phyloP scores from a whole-genome alignment of 2,888 invertebrate species.

The Agonum fuliginosum region DNA sequence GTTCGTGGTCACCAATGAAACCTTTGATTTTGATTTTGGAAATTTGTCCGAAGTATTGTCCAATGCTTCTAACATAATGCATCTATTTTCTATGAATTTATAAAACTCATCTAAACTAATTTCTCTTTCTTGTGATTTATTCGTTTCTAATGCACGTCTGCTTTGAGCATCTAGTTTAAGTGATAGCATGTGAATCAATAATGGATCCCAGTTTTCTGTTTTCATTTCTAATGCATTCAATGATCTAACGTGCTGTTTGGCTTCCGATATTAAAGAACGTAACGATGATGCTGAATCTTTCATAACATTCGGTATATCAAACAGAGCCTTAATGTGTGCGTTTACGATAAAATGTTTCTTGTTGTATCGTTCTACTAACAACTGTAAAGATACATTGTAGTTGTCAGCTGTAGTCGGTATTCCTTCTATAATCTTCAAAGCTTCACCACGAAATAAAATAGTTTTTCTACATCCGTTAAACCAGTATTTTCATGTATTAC shows the following conservation, averaged over 20 bases:
- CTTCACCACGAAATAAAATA: no score
- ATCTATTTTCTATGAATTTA: no score
- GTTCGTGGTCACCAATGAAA: not conserved
- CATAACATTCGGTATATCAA: not conserved
- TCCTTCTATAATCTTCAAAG: no score
- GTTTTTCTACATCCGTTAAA: no score
- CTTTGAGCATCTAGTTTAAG: not conserved
- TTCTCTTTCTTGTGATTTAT: no score
- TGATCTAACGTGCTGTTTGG: no score
- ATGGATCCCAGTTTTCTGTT: not conserved
- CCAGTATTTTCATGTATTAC: no score
- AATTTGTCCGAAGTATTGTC: not conserved
- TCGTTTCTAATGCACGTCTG: not conserved
- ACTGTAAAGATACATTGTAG: no score
- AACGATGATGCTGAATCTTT: not conserved
- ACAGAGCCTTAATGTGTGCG: not conserved
- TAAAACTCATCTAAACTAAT: no score
- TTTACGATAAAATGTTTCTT: not conserved
- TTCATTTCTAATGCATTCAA: not conserved
- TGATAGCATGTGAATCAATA: not conserved
- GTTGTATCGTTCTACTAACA: not conserved
- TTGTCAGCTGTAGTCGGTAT: no score
- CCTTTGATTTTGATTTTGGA: not conserved
- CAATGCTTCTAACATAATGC: not conserved
- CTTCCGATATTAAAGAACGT: no score